Evolutionary conservation across 2,113 vertebrate genomes (phyloP).

Genomic region (Candoia aspera): DNA sequence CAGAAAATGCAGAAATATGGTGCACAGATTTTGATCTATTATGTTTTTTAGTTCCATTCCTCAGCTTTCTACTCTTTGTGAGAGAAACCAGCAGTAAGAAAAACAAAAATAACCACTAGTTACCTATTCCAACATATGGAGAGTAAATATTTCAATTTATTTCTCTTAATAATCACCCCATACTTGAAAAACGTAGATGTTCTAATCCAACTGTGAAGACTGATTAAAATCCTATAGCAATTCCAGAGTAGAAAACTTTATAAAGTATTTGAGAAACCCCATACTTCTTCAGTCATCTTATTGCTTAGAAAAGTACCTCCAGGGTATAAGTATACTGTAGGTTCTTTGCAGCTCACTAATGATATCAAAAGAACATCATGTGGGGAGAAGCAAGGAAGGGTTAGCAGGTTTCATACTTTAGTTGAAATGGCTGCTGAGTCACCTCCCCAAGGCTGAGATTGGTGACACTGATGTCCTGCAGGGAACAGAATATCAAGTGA

Average conservation of each 20-base stretch:
- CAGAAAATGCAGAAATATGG: not conserved
- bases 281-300: not conserved
- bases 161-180: not conserved
- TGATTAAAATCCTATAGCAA: not conserved
- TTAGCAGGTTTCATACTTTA: constrained; percentile 3
- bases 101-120: not conserved
- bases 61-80: not conserved
- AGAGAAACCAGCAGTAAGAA: not conserved
- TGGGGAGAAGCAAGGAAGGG: not conserved
- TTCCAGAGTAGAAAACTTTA: not conserved
- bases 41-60: not conserved
- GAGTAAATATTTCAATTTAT: not conserved
- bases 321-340: not conserved
- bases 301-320: not conserved
- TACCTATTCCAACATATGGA: not conserved
- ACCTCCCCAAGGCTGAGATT: not conserved
- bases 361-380: constrained; percentile 7
- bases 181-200: not conserved
- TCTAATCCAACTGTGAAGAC: not conserved
- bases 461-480: constrained; percentile 20
- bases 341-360: constrained; percentile 17
- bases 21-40: not conserved
- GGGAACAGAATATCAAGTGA: constrained; percentile 1
- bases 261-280: not conserved
- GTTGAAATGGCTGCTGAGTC: constrained; percentile 5